A percentile compares a stretch with the other conserved stretches of the same genome.
These are phyloP conservation scores for Stomatorhinus walkeri DNA, from an alignment of 2,797 vertebrate genomes.

Conservation along the genomic window DNA sequence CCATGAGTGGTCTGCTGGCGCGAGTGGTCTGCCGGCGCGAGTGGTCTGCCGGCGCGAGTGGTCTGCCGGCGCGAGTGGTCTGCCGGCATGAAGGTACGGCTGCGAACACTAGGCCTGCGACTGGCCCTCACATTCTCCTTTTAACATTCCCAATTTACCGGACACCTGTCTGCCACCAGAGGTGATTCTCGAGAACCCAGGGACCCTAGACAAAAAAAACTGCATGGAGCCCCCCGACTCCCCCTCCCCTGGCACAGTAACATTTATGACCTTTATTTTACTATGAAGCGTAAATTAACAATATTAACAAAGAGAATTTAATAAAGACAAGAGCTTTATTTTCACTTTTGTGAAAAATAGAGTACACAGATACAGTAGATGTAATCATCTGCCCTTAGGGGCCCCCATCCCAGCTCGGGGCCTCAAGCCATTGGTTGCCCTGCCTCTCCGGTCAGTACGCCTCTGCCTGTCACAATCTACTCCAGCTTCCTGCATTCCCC, in stretches of 20 bases:
- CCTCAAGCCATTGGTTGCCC: neutral
- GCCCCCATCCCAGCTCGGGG: neutral
- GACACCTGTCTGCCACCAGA: neutral
- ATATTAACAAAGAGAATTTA: neutral
- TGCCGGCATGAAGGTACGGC: neutral
- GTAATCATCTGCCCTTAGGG: neutral
- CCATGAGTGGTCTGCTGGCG: neutral
- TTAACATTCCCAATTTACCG: neutral
- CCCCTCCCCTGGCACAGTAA: neutral
- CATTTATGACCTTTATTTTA: neutral
- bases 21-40: neutral
- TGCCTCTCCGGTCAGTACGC: neutral
- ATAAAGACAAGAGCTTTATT: neutral
- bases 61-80: neutral
- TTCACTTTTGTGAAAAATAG: neutral
- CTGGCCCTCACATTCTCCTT: neutral
- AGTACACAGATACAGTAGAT: neutral
- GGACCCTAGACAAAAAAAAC: neutral
- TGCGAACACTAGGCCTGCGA: neutral
- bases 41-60: neutral
- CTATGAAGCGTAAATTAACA: neutral
- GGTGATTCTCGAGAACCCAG: neutral
- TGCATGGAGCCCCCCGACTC: no score
- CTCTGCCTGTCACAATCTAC: neutral
- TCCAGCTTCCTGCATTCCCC: neutral